A percentile compares a stretch with the other conserved stretches of the same genome.
These are phyloP conservation scores for Apodemus speciosus DNA, from an alignment of 2,113 vertebrate species.

Conservation along the genomic window DNA sequence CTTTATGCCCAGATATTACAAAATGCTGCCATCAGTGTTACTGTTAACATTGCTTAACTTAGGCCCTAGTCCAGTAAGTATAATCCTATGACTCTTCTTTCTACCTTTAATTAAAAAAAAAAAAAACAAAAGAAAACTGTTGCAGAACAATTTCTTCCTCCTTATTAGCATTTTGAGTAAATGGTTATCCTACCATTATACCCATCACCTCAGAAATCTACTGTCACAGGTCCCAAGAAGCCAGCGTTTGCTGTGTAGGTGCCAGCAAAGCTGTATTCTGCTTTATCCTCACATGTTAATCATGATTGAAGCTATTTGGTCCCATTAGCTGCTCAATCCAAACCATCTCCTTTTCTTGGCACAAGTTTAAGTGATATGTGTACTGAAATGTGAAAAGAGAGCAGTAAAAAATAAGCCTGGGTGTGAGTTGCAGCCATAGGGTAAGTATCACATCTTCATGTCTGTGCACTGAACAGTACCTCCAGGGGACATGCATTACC, in stretches of 20 bases:
- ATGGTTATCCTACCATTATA: background rate
- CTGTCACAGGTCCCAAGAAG: background rate
- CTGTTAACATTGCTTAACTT: background rate
- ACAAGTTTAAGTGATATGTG: background rate
- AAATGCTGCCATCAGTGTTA: background rate
- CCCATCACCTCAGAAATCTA: background rate
- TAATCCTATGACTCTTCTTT: background rate
- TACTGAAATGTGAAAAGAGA: background rate
- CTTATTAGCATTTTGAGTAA: background rate
- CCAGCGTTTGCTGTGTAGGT: background rate
- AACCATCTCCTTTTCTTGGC: background rate
- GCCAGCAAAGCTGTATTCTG: background rate
- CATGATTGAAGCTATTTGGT: background rate
- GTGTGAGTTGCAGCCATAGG: background rate
- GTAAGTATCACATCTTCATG: background rate
- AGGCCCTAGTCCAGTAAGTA: background rate
- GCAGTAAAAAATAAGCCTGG: background rate
- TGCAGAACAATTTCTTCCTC: background rate
- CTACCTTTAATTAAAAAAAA: background rate
- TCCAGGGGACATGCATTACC: background rate
- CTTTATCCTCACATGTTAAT: background rate
- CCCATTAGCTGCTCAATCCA: background rate
- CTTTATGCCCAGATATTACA: background rate
- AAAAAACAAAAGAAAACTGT: no score
- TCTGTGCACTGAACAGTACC: background rate